phyloP scores from a whole-genome alignment of 2,888 invertebrate species.

The Ichneumoninae sp. region DNA sequence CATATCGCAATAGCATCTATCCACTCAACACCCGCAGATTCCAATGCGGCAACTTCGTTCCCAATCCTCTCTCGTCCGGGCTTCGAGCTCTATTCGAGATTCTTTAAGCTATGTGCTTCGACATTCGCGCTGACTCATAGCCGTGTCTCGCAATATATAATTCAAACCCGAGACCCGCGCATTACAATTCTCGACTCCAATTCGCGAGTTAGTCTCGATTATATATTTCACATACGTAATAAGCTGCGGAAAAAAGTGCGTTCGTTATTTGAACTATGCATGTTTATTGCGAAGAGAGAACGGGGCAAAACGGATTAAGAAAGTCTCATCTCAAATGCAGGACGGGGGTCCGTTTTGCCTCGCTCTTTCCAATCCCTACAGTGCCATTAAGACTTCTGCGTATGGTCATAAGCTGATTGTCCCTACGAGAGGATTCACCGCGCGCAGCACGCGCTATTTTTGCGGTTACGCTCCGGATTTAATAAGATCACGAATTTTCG shows the following conservation, averaged over 20 bases:
- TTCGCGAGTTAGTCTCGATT: slow-evolving; percentile 38
- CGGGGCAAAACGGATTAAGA: background rate
- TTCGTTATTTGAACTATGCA: background rate
- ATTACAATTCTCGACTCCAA: slow-evolving; percentile 32
- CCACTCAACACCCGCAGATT: slow-evolving; percentile 16
- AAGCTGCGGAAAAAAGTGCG: background rate
- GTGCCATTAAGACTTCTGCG: slow-evolving; percentile 16
- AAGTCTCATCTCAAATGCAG: background rate
- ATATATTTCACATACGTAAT: slow-evolving; percentile 30
- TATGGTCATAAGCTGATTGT: slow-evolving; percentile 43
- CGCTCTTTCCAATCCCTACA: background rate
- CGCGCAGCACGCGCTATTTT: slow-evolving; percentile 25
- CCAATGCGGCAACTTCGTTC: slow-evolving; percentile 39
- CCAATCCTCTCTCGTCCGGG: slow-evolving; percentile 27
- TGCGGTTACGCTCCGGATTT: slow-evolving; percentile 69
- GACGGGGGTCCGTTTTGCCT: background rate
- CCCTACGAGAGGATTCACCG: slow-evolving; percentile 9
- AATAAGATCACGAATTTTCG: slow-evolving; percentile 84
- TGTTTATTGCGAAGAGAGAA: background rate
- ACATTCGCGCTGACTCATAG: slow-evolving; percentile 38
- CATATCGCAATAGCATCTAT: slow-evolving; percentile 49
- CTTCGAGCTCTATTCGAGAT: slow-evolving; percentile 23
- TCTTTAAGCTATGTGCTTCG: slow-evolving; percentile 18
- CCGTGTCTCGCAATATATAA: slow-evolving; percentile 47
- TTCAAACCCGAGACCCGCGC: slow-evolving; percentile 17